Evolutionary conservation across 2,113 vertebrate genomes (phyloP).

Genomic region (Serinus canaria): DNA sequence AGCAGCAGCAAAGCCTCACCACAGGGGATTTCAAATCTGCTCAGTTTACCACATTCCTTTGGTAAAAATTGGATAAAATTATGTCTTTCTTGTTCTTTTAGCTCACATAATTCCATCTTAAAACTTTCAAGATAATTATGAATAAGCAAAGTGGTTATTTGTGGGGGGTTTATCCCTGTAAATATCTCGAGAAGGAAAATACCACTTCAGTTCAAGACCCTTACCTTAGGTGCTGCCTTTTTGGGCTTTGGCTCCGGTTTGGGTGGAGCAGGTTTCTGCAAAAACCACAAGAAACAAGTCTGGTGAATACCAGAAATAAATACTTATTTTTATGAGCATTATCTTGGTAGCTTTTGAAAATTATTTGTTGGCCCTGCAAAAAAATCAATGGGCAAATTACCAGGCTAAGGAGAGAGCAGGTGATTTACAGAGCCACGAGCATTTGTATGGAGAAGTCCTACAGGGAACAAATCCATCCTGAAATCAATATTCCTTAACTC

Average conservation of each 20-base stretch:
- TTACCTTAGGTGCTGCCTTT: slow-evolving; percentile 87
- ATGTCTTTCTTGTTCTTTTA: background rate
- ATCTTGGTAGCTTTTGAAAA: background rate
- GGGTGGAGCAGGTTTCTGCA: slow-evolving; percentile 79
- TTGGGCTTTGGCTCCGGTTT: slow-evolving; percentile 87
- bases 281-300: background rate
- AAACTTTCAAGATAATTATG: background rate
- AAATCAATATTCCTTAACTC: background rate
- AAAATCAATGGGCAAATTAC: background rate
- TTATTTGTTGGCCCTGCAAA: background rate
- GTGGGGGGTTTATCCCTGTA: accelerated
- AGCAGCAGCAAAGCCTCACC: background rate
- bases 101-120: background rate
- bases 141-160: background rate
- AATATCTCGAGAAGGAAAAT: background rate
- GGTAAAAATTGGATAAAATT: background rate
- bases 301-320: background rate
- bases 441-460: background rate
- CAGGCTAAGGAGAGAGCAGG: background rate
- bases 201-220: background rate
- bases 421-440: background rate
- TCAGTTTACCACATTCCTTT: background rate
- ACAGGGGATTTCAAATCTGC: background rate
- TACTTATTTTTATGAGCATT: background rate
- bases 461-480: background rate